Evolutionary conservation across 2,888 invertebrate genomes (phyloP).

Genomic region (Chironomus riparius): DNA sequence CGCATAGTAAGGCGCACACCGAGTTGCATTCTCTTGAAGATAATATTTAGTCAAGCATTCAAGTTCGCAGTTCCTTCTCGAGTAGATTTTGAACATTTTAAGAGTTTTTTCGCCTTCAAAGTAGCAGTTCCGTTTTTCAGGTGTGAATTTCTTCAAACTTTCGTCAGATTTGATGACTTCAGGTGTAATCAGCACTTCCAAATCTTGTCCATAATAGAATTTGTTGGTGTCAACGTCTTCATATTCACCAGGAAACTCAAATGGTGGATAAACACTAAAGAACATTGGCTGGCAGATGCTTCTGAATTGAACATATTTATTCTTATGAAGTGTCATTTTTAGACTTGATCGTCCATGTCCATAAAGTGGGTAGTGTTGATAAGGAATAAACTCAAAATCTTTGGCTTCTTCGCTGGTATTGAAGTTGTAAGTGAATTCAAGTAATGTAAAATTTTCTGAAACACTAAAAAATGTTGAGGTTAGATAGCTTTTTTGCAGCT

Average conservation of each 20-base stretch:
- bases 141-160: background rate
- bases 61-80: background rate
- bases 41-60: constrained; percentile 32
- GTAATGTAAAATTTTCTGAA: background rate
- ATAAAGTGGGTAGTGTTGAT: background rate
- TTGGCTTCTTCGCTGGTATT: background rate
- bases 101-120: constrained; percentile 32
- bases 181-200: background rate
- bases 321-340: background rate
- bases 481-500: too few relatives aligned
- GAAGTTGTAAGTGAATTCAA: background rate
- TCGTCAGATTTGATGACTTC: background rate
- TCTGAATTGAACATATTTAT: too few relatives aligned
- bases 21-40: background rate
- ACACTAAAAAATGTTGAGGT: background rate
- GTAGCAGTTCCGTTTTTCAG: constrained; percentile 31
- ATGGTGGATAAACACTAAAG: background rate
- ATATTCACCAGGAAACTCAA: background rate
- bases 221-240: background rate
- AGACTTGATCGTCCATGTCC: background rate
- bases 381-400: background rate
- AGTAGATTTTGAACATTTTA: constrained; percentile 25
- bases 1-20: background rate
- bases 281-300: background rate
- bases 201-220: background rate